Evolutionary conservation across 1,140 invertebrate species (phyloP).

Genomic region (Ooceraea biroi): DNA sequence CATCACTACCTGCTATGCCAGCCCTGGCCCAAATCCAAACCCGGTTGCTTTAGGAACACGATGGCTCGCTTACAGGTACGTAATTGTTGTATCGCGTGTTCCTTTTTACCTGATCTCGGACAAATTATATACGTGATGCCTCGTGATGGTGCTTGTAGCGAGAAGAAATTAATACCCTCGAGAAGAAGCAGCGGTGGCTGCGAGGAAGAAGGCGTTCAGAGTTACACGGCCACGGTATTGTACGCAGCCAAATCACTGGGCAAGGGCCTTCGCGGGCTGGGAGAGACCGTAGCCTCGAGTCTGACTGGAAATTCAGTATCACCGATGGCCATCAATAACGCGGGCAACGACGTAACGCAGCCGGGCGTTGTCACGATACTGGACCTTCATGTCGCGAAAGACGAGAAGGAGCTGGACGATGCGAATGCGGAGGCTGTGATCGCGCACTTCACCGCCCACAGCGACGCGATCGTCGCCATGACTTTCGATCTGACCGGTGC

Average conservation of each 20-base stretch:
- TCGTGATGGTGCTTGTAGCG: constrained; percentile 87
- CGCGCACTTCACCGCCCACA: constrained; percentile 98
- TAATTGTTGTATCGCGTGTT: not conserved
- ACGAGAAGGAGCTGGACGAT: constrained; percentile 87
- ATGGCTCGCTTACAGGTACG: constrained; percentile 90
- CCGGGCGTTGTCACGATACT: constrained; percentile 96
- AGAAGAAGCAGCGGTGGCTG: constrained; percentile 95
- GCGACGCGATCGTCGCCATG: constrained; percentile 95
- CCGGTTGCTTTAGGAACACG: constrained; percentile 95
- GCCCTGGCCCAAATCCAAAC: constrained; percentile 94
- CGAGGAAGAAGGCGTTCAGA: constrained; percentile 91
- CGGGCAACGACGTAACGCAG: constrained; percentile 87
- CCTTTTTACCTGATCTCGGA: not conserved
- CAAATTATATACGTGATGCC: not conserved
- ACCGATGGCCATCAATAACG: constrained; percentile 80
- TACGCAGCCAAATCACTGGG: constrained; percentile 97
- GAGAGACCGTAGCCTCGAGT: constrained; percentile 97
- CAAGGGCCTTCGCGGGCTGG: constrained; percentile 94
- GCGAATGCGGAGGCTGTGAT: constrained; percentile 90
- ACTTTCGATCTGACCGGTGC: constrained; percentile 97
- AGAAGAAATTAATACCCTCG: constrained; percentile 93
- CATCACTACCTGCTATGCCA: constrained; percentile 96
- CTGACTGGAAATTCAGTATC: constrained; percentile 89
- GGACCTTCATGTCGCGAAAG: constrained; percentile 90
- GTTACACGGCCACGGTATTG: constrained; percentile 97